Evolutionary conservation across 2,113 vertebrate genomes (phyloP).

Genomic region (Setophaga petechia): DNA sequence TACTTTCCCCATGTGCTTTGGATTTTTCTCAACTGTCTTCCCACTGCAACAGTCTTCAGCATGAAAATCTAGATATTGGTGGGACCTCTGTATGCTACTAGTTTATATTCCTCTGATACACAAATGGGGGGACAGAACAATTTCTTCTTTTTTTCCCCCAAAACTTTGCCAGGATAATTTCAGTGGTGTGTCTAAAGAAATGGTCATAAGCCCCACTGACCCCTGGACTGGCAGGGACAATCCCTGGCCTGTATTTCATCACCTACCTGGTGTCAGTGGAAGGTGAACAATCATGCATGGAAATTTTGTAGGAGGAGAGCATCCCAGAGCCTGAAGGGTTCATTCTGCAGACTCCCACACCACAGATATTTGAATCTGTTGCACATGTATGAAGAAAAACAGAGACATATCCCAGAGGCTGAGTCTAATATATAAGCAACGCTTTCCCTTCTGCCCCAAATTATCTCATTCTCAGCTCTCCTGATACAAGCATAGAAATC

Average conservation of each 20-base stretch:
- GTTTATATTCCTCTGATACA: not conserved
- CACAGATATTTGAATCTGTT: not conserved
- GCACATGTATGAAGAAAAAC: not conserved
- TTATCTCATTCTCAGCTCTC: not conserved
- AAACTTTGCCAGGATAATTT: not conserved
- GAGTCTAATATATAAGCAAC: not conserved
- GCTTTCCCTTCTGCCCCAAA: not conserved
- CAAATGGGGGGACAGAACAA: not conserved
- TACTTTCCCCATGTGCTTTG: not conserved
- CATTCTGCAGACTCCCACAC: accelerated
- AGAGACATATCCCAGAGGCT: not conserved
- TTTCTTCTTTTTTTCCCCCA: not conserved
- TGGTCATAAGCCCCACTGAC: accelerated
- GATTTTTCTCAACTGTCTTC: not conserved
- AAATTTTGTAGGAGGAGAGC: not conserved
- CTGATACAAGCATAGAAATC: not conserved
- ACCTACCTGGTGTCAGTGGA: not conserved
- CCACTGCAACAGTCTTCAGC: not conserved
- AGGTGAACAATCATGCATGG: accelerated
- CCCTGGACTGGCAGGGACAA: not conserved
- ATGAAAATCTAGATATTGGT: not conserved
- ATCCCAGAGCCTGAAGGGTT: not conserved
- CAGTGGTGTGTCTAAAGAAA: not conserved
- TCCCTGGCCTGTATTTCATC: too few species aligned
- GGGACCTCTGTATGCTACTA: not conserved